Evolutionary conservation across 2,113 vertebrate genomes (phyloP).

Genomic region (Marmota flaviventris): DNA sequence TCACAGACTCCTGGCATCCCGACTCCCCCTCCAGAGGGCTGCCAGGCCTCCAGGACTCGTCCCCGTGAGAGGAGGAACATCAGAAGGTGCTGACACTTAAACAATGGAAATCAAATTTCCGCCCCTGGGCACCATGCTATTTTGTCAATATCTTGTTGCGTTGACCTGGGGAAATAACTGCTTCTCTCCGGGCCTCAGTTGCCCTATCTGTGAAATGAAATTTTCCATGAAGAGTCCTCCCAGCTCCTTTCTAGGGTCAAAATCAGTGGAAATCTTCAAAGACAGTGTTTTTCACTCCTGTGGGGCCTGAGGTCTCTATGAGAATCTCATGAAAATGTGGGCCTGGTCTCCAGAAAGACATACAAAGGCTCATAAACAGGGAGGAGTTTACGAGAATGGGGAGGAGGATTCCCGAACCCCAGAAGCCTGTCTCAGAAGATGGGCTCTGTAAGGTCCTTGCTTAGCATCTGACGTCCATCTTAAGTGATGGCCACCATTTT

Average conservation of each 20-base stretch:
- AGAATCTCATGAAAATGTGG: not conserved
- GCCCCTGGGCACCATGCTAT: not conserved
- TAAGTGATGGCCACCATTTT: no score
- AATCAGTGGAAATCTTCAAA: not conserved
- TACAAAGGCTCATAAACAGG: not conserved
- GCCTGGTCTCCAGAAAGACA: not conserved
- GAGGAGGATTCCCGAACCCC: not conserved
- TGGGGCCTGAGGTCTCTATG: not conserved
- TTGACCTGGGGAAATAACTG: not conserved
- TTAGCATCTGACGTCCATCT: no score
- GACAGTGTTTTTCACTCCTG: not conserved
- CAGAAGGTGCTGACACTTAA: fast-evolving
- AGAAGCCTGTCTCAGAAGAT: fast-evolving
- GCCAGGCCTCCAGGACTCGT: not conserved
- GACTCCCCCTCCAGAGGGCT: fast-evolving
- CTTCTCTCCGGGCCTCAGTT: not conserved
- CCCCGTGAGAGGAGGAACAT: not conserved
- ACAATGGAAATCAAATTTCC: not conserved
- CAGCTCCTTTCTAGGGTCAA: not conserved
- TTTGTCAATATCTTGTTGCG: not conserved
- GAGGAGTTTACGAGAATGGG: fast-evolving
- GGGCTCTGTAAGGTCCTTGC: no score
- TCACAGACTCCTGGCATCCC: not conserved
- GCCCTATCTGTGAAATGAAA: not conserved
- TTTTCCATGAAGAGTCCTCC: not conserved